Evolutionary conservation across 2,113 vertebrate genomes (phyloP).

Genomic region (Hydrolagus affinis): DNA sequence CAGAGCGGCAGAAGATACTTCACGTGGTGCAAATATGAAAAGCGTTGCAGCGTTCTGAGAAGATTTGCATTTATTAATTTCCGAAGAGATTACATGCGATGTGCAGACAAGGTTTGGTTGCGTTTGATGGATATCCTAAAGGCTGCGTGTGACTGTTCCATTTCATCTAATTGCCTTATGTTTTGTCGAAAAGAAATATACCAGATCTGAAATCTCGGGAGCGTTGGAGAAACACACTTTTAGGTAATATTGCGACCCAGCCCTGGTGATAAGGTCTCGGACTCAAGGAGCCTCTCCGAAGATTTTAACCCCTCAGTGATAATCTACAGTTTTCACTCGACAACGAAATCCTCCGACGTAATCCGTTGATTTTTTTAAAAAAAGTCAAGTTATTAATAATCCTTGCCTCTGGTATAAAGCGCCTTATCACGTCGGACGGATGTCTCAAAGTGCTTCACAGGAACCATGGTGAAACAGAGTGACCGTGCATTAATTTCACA

Average conservation of each 20-base stretch:
- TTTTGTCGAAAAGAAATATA: not conserved
- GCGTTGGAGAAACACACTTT: not conserved
- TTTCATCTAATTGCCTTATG: conserved; percentile 12
- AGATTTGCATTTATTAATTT: conserved; percentile 1
- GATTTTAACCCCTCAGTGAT: not conserved
- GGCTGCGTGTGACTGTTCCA: not conserved
- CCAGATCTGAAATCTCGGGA: not conserved
- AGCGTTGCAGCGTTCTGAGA: not conserved
- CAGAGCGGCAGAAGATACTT: not conserved
- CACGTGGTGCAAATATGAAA: not conserved
- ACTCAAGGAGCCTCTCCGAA: not conserved
- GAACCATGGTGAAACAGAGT: too few species aligned
- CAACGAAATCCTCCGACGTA: too few species aligned
- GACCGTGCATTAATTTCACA: too few species aligned
- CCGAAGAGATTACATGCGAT: conserved; percentile 1
- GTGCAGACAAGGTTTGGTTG: not conserved
- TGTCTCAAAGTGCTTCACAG: too few species aligned
- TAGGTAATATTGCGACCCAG: not conserved
- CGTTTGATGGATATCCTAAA: not conserved
- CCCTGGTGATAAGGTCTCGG: too few species aligned
- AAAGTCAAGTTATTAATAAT: too few species aligned
- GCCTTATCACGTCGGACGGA: too few species aligned
- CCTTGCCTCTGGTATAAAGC: too few species aligned
- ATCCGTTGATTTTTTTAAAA: too few species aligned
- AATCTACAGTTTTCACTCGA: too few species aligned